Evolutionary conservation across 2,888 invertebrate genomes (phyloP), one percentile per base, ranked within the genome.

Genomic region (Hoplodrina ambigua): DNA sequence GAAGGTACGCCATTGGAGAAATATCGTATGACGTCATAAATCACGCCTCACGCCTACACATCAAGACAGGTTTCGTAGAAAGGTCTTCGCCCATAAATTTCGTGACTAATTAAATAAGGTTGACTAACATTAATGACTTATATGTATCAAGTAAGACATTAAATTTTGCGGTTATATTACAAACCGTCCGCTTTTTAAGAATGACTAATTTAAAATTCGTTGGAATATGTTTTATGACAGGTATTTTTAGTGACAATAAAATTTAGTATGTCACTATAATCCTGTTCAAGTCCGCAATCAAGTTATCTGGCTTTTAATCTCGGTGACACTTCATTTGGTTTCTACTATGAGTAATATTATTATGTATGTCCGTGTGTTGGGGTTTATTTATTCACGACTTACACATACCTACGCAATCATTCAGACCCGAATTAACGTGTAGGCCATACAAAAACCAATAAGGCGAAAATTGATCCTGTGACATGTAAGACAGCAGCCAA

Each of bases 1-100:
- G 91, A 88, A 87, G 72, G 62, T 56, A 84, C 78, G 85, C 85
- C 83, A 88, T 89, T 89, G 88, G 90, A 89, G 87, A 89, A 89
- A 89, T 87, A 87, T 85, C 70, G 62, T 59, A 52, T 83, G 77
- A 80, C 82, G 77, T 69, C 78, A 79, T 76, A 65, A 60, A 73
- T 81, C 56, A 81, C 82, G 82, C 83, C 83, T 72, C 61, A 67
- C 81, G 77, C 85, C 84, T 75, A 83, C 84, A 80, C 71, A 61
- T 60, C 41, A 59, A 63, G 49, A 79, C 76, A 41, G 67, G 79
- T 82, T 81, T 78, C 20, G 55, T 71, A 69, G 70, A 81, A 82
- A 79, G 55, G 49, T 53, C 57, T 50, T 59, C 33, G 61, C 62
- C 61, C 33, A 77, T 81, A 74, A 74, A 74, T 82, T 80, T 55